Evolutionary conservation across 2,888 invertebrate genomes (phyloP).

Genomic region (Nomada ruficornis): DNA sequence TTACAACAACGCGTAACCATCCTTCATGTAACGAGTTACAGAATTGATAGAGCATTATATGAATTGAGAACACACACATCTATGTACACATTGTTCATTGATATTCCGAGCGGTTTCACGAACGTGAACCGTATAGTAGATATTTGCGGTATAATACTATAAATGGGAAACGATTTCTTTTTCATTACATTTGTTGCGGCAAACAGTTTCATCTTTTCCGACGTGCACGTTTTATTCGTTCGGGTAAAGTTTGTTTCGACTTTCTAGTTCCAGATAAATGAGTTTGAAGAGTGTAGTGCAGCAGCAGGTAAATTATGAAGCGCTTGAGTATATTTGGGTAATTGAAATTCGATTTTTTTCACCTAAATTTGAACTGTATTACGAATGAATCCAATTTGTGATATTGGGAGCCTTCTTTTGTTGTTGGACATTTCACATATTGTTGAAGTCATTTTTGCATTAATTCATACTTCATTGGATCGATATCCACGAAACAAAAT

Average conservation of each 20-base stretch:
- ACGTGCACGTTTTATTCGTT: background rate
- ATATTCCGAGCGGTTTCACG: slow-evolving; percentile 20
- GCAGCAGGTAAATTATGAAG: no score
- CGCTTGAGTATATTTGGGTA: no score
- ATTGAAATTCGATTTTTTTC: no score
- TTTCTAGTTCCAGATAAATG: no score
- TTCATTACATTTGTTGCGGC: background rate
- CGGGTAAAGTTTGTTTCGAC: no score
- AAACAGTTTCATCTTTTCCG: background rate
- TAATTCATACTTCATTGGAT: background rate
- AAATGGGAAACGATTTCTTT: background rate
- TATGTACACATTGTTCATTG: slow-evolving; percentile 29
- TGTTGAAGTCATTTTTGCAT: background rate
- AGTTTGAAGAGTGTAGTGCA: no score
- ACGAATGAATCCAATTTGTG: no score
- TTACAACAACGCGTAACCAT: slow-evolving; percentile 73
- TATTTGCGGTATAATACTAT: background rate
- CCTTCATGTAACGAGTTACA: slow-evolving; percentile 20
- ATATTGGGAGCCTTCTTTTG: no score
- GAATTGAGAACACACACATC: slow-evolving; percentile 16
- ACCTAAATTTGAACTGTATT: no score
- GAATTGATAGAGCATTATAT: slow-evolving; percentile 41
- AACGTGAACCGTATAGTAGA: slow-evolving; percentile 3
- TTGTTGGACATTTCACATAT: no score
- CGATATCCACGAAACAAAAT: slow-evolving; percentile 1